Evolutionary conservation across 1,140 invertebrate genomes (phyloP).

Genomic region (Oryzaephilus surinamensis): DNA sequence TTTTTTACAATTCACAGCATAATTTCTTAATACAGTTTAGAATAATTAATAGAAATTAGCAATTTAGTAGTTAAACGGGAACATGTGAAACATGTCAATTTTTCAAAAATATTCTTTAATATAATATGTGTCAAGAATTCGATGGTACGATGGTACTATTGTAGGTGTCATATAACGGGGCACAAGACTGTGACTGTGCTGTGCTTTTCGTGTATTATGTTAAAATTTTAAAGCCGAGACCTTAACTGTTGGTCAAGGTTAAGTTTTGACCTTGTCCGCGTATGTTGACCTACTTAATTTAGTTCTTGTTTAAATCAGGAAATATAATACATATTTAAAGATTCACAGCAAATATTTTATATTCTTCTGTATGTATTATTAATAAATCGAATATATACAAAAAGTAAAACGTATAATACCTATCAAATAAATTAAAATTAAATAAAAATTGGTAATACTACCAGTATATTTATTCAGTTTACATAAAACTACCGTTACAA

Average conservation of each 20-base stretch:
- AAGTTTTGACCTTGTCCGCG: background rate
- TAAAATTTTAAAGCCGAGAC: background rate
- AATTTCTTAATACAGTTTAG: no score
- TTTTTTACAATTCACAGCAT: no score
- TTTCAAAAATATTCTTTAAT: background rate
- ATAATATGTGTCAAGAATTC: background rate
- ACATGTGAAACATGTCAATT: no score
- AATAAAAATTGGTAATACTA: background rate
- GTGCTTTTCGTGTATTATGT: background rate
- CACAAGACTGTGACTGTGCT: background rate
- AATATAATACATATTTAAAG: no score
- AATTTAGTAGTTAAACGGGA: no score
- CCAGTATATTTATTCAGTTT: no score
- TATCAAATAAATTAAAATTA: background rate
- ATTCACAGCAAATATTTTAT: no score
- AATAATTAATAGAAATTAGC: no score
- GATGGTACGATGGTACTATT: background rate
- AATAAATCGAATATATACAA: background rate
- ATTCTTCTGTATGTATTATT: no score
- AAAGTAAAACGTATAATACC: background rate
- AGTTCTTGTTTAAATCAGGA: background rate
- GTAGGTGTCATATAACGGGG: background rate
- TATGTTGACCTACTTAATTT: background rate
- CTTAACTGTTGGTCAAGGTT: background rate
- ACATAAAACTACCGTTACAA: no score